Base-by-base conservation (phyloP, 2,113 vertebrate species). In the Candoia aspera region DNA sequence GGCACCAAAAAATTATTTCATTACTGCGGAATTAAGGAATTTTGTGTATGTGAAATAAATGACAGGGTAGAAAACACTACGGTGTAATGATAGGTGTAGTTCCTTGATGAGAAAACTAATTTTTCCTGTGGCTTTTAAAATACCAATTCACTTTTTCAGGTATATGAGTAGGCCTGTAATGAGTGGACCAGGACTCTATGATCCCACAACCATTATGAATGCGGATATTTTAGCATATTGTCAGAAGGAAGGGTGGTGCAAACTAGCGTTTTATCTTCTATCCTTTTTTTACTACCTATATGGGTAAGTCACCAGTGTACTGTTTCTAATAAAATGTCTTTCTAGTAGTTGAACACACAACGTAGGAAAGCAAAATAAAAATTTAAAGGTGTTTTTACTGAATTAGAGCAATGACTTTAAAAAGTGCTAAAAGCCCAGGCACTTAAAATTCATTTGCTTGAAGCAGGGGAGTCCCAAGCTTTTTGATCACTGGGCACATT, bases 251-350 rank as follows among this genome's bases (percentile, higher is more conserved):
- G 99, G 99, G 96, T 99, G 99, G 99, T 99, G 99, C 98, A 99
- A 99, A 97, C 97, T 99, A 97, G 99, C 99, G 57, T 99, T 99
- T 97, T 99, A 99, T 97, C 98, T 99, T 93, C 98, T 99, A 89
- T 99, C 99, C 0, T 99, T 99, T 98, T 99, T 99, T 98, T 99
- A 99, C 98, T 99, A 99, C 98, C 98, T 99, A 95, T 99, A 99
- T 23, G 99, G 99, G 99, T 99, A 98, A 96, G 97, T 96, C 19
- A 55, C 87, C 12, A 4, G 2, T 58, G 10, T 90, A 37, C 57
- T 37, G 3, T 87, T 58, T 87, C 54, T 58, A 29, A 46, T 64
- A n/a, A 17, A 54, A 54, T 53, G 42, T 8, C 29, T 89, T 33
- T 59, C 15, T 26, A 53, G 3, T 87, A 23, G 13, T 4, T 49